Evolutionary conservation across 2,888 invertebrate genomes (phyloP), one percentile per base, ranked within the genome.

Genomic region (Taenaris catops): DNA sequence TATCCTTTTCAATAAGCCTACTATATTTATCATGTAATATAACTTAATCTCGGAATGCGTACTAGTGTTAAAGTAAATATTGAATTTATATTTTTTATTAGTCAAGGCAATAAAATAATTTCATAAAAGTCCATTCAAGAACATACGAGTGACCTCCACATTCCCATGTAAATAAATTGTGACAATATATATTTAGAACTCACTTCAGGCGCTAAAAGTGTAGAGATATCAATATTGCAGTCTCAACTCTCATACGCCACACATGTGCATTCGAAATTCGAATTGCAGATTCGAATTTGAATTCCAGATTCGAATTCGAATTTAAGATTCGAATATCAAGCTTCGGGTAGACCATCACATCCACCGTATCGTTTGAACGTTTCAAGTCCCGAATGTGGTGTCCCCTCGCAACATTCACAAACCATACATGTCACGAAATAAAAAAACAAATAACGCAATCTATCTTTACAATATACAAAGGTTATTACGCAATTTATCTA

Each of bases 401-500:
- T 16, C 31, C 31, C 11, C 14, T 6, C 6, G 3, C 26, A 17
- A 9, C 25, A 19, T 23, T 20, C 19, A 36, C 29, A 24, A 14
- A 34, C 8, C 25, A 18, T 20, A 23, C 8, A 17, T n/a, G n/a
- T 32, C 24, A 24, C 24, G 14, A 31, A 21, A 18, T 17, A 23
- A 23, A 23, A 24, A 8, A 18, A 25, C 24, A 18, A 11, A 37
- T 38, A 41, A 38, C 41, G 26, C 34, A 28, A 29, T 38, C 25
- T 34, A 35, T 27, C 14, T 31, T 25, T 23, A 38, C 23, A 38
- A 25, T n/a, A n/a, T 38, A 41, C 25, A 34, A 34, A 25, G 34
- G 38, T 32, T 32, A 34, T 41, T 38, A 43, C 39, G 26, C 44
- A 39, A 41, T 42, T 37, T 37, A 45, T 41, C 39, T 42, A 39